A percentile compares a stretch with the other conserved stretches of the same genome.
These are phyloP conservation scores for Ecdyonurus torrentis DNA, from an alignment of 2,888 invertebrate species.

Conservation along the genomic window DNA sequence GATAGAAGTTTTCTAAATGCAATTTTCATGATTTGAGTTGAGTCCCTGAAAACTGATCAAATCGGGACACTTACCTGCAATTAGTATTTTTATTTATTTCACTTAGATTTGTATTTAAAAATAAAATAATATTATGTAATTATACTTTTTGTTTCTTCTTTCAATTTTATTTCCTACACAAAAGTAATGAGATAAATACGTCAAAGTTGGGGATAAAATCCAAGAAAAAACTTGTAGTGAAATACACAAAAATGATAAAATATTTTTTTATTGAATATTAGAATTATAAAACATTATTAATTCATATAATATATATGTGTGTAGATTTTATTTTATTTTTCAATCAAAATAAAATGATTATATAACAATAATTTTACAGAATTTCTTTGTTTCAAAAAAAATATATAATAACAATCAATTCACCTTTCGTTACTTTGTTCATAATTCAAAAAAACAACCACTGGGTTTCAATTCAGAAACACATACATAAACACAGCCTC, in stretches of 20 bases:
- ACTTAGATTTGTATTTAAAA: too few relatives aligned
- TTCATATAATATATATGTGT: too few relatives aligned
- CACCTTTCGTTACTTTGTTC: not conserved
- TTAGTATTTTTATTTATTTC: too few relatives aligned
- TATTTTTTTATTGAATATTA: not conserved
- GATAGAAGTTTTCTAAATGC: too few relatives aligned
- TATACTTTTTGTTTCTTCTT: too few relatives aligned
- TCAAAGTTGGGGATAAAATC: not conserved
- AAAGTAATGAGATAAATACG: not conserved
- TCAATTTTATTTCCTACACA: too few relatives aligned
- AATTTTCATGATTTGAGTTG: too few relatives aligned
- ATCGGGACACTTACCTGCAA: too few relatives aligned
- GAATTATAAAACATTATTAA: not conserved
- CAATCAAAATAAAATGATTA: too few relatives aligned
- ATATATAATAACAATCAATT: not conserved
- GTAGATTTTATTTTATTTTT: not conserved
- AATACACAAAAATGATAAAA: not conserved
- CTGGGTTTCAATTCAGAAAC: not conserved
- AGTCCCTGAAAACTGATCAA: too few relatives aligned
- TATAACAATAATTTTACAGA: not conserved
- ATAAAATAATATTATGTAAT: too few relatives aligned
- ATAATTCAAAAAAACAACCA: not conserved
- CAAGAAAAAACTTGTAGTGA: not conserved
- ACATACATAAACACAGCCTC: not conserved
- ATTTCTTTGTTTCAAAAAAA: too few relatives aligned